Evolutionary conservation across 2,113 vertebrate species (phyloP).

Genomic region (Sciurus niger): DNA sequence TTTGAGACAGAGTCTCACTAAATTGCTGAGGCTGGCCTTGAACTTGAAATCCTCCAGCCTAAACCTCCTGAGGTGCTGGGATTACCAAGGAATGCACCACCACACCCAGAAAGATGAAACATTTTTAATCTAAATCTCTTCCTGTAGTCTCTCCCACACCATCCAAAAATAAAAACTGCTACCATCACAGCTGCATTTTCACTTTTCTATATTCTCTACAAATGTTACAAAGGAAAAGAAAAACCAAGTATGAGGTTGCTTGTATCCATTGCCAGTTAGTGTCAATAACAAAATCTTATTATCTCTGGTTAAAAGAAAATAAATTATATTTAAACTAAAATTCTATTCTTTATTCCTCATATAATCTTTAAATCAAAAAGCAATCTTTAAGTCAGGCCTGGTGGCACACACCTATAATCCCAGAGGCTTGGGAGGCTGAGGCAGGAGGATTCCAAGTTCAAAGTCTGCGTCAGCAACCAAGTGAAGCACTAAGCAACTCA

Average conservation of each 20-base stretch:
- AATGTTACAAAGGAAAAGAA: constrained; percentile 28
- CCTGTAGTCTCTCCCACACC: not conserved
- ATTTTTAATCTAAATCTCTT: constrained; percentile 41
- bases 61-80: no score
- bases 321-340: constrained; percentile 51
- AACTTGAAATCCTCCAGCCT: no score
- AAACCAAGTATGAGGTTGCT: not conserved
- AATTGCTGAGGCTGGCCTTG: no score
- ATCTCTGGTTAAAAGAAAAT: constrained; percentile 22
- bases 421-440: no score
- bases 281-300: constrained; percentile 24
- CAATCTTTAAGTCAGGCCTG: not conserved
- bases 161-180: not conserved
- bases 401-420: not conserved
- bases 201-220: not conserved
- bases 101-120: not conserved
- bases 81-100: no score
- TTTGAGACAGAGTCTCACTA: no score
- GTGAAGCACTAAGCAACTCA: no score
- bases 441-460: not conserved
- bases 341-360: not conserved
- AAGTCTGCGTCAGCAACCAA: not conserved
- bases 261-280: not conserved
- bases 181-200: not conserved
- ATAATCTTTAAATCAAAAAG: constrained; percentile 21